Conservation (phyloP, 53 echinoderm and acorn worm genomes). For the Paracentrotus lividus region DNA sequence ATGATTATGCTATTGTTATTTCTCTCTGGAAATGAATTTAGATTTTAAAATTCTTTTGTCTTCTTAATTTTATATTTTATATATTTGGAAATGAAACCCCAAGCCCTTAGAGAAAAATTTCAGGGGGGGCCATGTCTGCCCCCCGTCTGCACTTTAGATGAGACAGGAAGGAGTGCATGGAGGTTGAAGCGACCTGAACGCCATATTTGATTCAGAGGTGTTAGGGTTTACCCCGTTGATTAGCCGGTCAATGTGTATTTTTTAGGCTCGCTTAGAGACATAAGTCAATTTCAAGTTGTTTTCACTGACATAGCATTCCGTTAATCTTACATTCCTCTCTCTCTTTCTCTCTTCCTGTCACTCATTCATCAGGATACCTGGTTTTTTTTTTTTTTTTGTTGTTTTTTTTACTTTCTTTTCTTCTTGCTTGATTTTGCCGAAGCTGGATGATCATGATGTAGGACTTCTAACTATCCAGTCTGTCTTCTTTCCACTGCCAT, state of each 20-base stretch:
- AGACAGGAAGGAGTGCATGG: neutral
- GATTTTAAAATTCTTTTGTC: too few relatives aligned
- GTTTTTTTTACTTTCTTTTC: neutral
- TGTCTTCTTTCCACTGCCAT: neutral
- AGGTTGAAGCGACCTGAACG: slow-evolving; percentile 14
- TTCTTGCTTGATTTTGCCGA: neutral
- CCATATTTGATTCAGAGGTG: slow-evolving; percentile 56
- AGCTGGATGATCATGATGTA: neutral
- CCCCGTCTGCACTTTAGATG: slow-evolving; percentile 37
- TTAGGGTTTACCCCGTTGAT: slow-evolving; percentile 46
- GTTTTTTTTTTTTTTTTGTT: neutral
- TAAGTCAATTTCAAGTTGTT: slow-evolving; percentile 54
- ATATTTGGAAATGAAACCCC: too few relatives aligned
- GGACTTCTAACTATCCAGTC: too few relatives aligned
- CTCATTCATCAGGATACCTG: slow-evolving; percentile 53
- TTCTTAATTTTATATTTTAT: too few relatives aligned
- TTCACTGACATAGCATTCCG: slow-evolving; percentile 59
- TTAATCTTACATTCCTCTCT: slow-evolving; percentile 37
- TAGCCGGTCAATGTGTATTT: slow-evolving; percentile 62
- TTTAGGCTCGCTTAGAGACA: slow-evolving; percentile 58
- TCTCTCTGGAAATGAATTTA: too few relatives aligned
- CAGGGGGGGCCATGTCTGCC: neutral
- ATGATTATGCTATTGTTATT: too few relatives aligned
- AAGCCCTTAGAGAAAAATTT: too few relatives aligned
- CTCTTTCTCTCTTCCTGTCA: slow-evolving; percentile 1